Conservation (phyloP, 2,797 vertebrate genomes). For the Tamandua tetradactyla region DNA sequence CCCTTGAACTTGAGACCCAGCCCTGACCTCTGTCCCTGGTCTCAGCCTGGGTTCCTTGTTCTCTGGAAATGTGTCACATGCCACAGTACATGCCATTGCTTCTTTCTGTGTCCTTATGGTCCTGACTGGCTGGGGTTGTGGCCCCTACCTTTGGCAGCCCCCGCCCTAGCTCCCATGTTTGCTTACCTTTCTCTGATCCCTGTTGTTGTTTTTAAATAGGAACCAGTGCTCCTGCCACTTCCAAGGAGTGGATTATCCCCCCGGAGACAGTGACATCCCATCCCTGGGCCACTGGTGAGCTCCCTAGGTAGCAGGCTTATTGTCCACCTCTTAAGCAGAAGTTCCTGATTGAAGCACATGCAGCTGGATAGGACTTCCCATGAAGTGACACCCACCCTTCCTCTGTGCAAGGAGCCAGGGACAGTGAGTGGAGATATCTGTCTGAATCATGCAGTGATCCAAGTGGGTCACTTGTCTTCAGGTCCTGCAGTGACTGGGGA, state of each 20-base stretch:
- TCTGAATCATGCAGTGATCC: background rate
- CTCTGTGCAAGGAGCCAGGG: background rate
- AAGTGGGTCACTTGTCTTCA: background rate
- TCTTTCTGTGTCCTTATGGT: background rate
- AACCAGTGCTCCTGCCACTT: conserved; percentile 95
- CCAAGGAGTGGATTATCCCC: conserved; percentile 92
- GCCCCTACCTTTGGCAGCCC: background rate
- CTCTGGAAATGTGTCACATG: background rate
- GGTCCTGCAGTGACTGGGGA: background rate
- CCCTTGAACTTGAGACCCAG: background rate
- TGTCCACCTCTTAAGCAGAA: background rate
- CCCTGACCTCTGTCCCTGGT: background rate
- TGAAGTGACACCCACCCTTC: background rate
- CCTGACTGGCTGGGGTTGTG: background rate
- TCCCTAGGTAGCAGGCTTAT: background rate
- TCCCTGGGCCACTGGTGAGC: conserved; percentile 97
- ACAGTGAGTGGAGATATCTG: background rate
- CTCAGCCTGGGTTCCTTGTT: background rate
- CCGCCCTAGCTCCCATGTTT: background rate
- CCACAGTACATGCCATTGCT: background rate
- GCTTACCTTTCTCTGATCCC: background rate
- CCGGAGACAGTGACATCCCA: conserved; percentile 93
- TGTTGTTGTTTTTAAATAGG: conserved; percentile 83
- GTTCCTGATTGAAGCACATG: background rate
- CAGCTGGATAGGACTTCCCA: background rate